Percentiles rank a stretch among this genome's conserved stretches.
Conservation (phyloP, 2,113 vertebrate species). For the Zosterops japonicus region DNA sequence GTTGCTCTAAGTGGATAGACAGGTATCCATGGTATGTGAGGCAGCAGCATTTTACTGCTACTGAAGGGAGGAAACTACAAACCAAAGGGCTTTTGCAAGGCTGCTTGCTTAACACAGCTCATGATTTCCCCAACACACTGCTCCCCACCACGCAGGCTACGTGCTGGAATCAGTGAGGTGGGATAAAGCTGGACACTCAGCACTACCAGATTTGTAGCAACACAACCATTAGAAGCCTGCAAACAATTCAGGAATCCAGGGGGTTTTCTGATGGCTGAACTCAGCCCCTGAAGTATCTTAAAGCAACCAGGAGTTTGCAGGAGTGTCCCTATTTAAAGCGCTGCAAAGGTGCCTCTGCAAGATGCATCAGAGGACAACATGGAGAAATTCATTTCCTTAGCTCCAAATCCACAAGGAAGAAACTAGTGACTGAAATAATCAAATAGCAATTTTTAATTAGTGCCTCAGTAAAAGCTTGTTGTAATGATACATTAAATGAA, state of each 20-base stretch:
- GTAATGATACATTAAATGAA: neutral
- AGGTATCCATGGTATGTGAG: conserved; percentile 45
- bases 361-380: neutral
- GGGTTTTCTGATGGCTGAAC: neutral
- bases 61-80: conserved; percentile 13
- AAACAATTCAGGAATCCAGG: neutral
- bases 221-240: neutral
- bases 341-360: neutral
- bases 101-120: neutral
- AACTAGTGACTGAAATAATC: neutral
- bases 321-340: neutral
- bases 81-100: neutral
- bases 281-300: neutral
- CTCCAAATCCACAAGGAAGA: neutral
- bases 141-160: neutral
- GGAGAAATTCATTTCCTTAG: neutral
- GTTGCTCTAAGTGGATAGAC: conserved; percentile 49
- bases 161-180: neutral
- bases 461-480: neutral
- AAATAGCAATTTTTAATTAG: neutral
- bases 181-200: neutral
- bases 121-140: neutral
- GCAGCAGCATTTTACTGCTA: conserved; percentile 36
- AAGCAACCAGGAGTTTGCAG: neutral
- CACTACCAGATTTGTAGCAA: neutral